Evolutionary conservation across 2,113 vertebrate species (phyloP).

Genomic region (Corynorhinus townsendii): DNA sequence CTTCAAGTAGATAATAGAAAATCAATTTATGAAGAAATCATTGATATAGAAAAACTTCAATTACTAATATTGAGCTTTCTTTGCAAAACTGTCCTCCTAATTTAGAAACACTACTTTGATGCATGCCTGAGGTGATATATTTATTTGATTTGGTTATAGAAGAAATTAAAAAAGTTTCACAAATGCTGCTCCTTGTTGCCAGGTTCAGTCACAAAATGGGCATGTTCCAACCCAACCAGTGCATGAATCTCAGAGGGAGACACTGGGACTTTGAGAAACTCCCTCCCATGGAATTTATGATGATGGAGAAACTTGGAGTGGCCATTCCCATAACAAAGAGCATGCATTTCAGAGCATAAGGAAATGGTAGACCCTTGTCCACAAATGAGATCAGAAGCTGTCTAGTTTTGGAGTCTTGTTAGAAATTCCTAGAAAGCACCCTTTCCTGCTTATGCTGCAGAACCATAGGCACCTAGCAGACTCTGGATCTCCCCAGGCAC

Average conservation of each 20-base stretch:
- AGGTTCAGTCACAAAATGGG: too few species aligned
- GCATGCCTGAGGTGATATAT: too few species aligned
- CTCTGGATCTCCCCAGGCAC: not conserved
- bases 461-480: not conserved
- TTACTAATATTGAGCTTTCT: not conserved
- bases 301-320: too few species aligned
- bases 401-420: not conserved
- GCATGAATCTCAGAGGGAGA: not conserved
- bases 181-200: accelerated
- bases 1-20: not conserved
- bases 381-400: not conserved
- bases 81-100: not conserved
- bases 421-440: not conserved
- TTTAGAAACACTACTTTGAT: not conserved
- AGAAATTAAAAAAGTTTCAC: not conserved
- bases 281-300: not conserved
- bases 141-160: not conserved
- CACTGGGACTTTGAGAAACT: not conserved
- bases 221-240: too few species aligned
- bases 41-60: not conserved
- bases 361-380: accelerated
- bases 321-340: not conserved
- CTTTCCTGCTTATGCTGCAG: not conserved
- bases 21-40: not conserved
- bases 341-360: not conserved